Evolutionary conservation across 2,797 vertebrate genomes (phyloP).

Genomic region (Coccyzus lansbergi): DNA sequence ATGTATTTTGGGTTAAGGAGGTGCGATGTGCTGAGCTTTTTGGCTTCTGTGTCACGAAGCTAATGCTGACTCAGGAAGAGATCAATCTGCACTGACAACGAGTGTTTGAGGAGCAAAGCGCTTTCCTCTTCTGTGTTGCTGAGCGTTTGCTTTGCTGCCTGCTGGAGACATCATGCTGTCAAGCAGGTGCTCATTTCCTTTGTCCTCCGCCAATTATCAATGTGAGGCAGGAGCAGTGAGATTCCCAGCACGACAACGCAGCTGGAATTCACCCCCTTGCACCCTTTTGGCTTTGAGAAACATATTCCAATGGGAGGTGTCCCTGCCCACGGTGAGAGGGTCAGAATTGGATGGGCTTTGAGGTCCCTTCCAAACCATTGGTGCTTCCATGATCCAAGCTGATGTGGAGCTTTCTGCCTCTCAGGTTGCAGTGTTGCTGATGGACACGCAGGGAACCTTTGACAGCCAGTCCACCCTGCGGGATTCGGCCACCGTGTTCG

Average conservation of each 20-base stretch:
- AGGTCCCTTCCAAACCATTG: no score
- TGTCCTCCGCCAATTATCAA: fast-evolving
- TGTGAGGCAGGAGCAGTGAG: background rate
- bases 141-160: background rate
- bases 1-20: background rate
- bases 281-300: background rate
- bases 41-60: background rate
- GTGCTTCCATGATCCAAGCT: background rate
- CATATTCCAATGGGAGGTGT: no score
- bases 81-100: background rate
- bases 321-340: no score
- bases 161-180: background rate
- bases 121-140: background rate
- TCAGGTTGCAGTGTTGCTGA: conserved; percentile 93
- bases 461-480: conserved; percentile 97
- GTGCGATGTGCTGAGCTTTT: fast-evolving
- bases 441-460: conserved; percentile 99
- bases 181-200: background rate
- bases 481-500: conserved; percentile 97
- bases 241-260: background rate
- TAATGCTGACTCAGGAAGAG: background rate
- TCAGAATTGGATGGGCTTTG: no score
- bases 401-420: background rate
- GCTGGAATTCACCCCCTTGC: fast-evolving
- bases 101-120: background rate